A percentile compares a stretch with the other conserved stretches of the same genome.
These are phyloP conservation scores for Kuschelorhynchus macadamiae DNA, from an alignment of 2,888 invertebrate genomes.

Conservation along the genomic window DNA sequence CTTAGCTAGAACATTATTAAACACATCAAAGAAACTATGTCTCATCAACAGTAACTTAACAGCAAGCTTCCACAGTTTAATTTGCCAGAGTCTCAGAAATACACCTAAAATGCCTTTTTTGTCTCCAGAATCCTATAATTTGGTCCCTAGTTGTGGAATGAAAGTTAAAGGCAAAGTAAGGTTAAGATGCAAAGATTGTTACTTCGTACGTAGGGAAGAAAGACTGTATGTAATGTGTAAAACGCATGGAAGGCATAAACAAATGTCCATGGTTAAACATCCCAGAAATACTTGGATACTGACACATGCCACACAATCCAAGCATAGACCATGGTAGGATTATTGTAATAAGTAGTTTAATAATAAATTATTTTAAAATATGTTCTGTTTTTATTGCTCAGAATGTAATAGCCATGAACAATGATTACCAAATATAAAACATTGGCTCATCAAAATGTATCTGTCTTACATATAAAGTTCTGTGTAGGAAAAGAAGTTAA, in stretches of 20 bases:
- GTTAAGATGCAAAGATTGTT: slow-evolving; percentile 85
- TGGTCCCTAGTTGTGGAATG: slow-evolving; percentile 71
- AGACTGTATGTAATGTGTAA: slow-evolving; percentile 82
- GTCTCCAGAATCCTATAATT: slow-evolving; percentile 29
- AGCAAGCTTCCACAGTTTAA: not conserved
- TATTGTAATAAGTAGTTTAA: not conserved
- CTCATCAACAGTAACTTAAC: not conserved
- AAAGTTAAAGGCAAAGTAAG: slow-evolving; percentile 80
- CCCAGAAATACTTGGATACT: slow-evolving; percentile 82
- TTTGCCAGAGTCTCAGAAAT: not conserved
- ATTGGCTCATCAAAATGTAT: too few species aligned
- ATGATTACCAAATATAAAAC: too few species aligned
- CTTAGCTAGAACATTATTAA: not conserved
- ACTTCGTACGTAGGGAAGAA: slow-evolving; percentile 78
- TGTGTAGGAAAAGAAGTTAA: too few species aligned
- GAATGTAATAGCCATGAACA: too few species aligned
- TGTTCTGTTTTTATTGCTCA: too few species aligned
- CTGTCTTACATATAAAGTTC: too few species aligned
- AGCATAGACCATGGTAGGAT: slow-evolving; percentile 37
- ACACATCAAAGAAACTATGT: not conserved
- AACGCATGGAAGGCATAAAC: slow-evolving; percentile 85
- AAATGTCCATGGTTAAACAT: slow-evolving; percentile 79
- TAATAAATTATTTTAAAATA: too few species aligned
- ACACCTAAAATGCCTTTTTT: not conserved
- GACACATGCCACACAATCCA: slow-evolving; percentile 80